These are phyloP conservation scores for Acronicta leporina DNA, from an alignment of 2,888 invertebrate species.

Conservation along the genomic window DNA sequence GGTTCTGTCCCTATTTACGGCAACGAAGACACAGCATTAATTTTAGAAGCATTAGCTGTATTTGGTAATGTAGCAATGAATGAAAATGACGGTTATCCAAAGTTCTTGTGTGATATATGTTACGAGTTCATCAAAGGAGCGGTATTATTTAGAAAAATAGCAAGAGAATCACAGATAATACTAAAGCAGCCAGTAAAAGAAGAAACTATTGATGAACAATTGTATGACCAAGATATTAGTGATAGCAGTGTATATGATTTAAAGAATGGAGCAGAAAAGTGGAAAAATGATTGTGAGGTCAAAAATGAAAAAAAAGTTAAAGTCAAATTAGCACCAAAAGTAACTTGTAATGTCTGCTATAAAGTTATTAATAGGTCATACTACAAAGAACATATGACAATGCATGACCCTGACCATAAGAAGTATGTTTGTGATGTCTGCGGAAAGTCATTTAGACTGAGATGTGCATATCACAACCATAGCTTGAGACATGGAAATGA, in stretches of 20 bases:
- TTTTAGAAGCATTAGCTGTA: constrained; percentile 16
- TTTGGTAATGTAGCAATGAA: constrained; percentile 63
- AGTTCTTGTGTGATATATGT: constrained; percentile 71
- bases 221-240: constrained; percentile 52
- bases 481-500: constrained; percentile 70
- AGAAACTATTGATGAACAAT: constrained; percentile 45
- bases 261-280: constrained; percentile 49
- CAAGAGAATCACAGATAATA: constrained; percentile 65
- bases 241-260: constrained; percentile 51
- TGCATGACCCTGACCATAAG: constrained; percentile 73
- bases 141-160: constrained; percentile 71
- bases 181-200: constrained; percentile 61
- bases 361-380: constrained; percentile 71
- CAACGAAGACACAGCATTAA: constrained; percentile 13
- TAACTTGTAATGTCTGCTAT: constrained; percentile 67
- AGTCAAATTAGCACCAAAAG: constrained; percentile 60
- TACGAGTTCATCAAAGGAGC: constrained; percentile 71
- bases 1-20: constrained; percentile 58
- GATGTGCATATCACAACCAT: constrained; percentile 74
- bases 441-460: constrained; percentile 72
- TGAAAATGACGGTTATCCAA: constrained; percentile 70
- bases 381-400: constrained; percentile 72
- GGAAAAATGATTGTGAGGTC: constrained; percentile 32
- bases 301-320: constrained; percentile 55
- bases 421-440: constrained; percentile 76